Conservation (phyloP, 2,113 vertebrate species). For the Nettapus auritus region DNA sequence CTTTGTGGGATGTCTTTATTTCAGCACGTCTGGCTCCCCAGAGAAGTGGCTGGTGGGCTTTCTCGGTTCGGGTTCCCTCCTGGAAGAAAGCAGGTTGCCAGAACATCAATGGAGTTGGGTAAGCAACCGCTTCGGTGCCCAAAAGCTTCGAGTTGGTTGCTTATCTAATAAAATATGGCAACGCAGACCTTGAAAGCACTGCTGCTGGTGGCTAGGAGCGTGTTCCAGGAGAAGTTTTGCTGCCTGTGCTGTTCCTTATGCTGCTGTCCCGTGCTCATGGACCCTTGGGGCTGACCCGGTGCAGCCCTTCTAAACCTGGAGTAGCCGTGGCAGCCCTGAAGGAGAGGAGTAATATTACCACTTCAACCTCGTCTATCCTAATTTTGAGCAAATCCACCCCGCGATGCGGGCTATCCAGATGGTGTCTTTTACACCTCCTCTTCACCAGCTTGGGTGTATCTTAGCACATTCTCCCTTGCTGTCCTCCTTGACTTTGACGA, state of each 20-base stretch:
- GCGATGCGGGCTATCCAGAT: constrained; percentile 12
- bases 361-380: not conserved
- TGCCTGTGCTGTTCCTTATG: fast-evolving
- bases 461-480: not conserved
- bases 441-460: constrained; percentile 25
- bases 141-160: fast-evolving
- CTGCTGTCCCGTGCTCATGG: not conserved
- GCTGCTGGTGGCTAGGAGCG: not conserved
- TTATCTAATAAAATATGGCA: no score
- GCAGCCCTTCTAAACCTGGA: fast-evolving
- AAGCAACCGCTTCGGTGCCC: fast-evolving
- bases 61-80: not conserved
- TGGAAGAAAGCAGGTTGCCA: not conserved
- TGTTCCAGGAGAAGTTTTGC: fast-evolving
- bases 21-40: not conserved
- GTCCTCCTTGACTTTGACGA: not conserved
- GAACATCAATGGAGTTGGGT: fast-evolving
- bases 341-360: not conserved
- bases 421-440: constrained; percentile 57
- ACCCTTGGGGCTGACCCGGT: not conserved
- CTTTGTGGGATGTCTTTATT: not conserved
- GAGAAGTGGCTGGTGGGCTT: not conserved
- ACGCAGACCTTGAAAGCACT: not conserved
- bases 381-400: not conserved
- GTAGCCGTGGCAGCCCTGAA: not conserved